Evolutionary conservation across 2,888 invertebrate species (phyloP).

Genomic region (Clostera curtula): DNA sequence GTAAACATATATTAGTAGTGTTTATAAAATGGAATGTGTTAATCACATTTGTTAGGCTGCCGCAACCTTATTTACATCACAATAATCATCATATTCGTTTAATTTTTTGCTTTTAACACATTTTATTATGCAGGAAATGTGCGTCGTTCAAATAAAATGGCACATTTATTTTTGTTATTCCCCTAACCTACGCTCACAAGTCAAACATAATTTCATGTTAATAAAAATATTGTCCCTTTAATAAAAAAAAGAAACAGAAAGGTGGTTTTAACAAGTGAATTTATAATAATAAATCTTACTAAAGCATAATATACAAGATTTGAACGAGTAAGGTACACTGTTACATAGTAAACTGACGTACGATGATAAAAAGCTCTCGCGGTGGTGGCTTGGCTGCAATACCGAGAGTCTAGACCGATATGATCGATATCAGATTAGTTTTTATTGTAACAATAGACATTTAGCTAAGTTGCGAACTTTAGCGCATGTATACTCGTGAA

Average conservation of each 20-base stretch:
- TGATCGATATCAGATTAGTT: no score
- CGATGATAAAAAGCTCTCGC: no score
- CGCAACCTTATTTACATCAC: conserved; percentile 21
- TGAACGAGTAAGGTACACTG: conserved; percentile 26
- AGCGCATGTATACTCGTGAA: no score
- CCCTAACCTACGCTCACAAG: conserved; percentile 17
- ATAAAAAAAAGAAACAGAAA: background rate
- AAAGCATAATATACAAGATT: conserved; percentile 15
- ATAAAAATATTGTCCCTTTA: background rate
- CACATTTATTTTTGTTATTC: conserved; percentile 61
- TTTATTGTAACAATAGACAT: no score
- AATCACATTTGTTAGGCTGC: conserved; percentile 41
- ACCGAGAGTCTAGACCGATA: no score
- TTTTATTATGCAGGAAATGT: conserved; percentile 29
- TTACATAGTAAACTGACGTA: conserved; percentile 16
- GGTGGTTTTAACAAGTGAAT: conserved; percentile 2
- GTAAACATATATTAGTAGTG: conserved; percentile 19
- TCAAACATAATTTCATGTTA: conserved; percentile 18
- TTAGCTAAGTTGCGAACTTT: no score
- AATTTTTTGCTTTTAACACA: conserved; percentile 16
- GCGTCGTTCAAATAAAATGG: conserved; percentile 54
- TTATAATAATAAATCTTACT: conserved; percentile 7
- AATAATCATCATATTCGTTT: conserved; percentile 10
- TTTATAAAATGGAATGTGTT: conserved; percentile 48
- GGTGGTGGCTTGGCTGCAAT: no score